Evolutionary conservation across 2,113 vertebrate species (phyloP), one percentile per base, ranked within the genome.

Genomic region (Glaucomys volans): DNA sequence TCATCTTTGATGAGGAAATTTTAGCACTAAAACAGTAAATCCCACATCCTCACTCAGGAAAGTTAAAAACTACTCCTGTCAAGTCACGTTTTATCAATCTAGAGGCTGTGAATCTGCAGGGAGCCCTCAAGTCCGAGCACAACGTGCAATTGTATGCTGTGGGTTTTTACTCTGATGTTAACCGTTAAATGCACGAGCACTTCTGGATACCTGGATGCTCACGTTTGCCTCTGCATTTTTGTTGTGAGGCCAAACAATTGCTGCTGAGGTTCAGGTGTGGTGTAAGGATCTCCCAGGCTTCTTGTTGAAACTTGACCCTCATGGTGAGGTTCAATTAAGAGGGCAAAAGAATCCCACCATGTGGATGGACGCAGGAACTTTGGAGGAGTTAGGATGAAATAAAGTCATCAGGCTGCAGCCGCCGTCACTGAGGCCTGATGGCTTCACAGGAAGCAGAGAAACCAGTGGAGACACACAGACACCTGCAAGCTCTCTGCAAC

Each of bases 111-210:
- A 59, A 62, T 32, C 35, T 22, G 24, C 6, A 4, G 32, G 28
- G 26, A 44, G 12, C 7, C 28, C 13, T 57, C 44, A 40, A 47
- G 5, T 50, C 11, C 17, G 28, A 4, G 42, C 18, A 30, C 16
- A 26, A 35, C 0, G 4, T 9, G 2, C 8, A 4, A 52, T 42
- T 40, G 69, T n/a, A 30, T 12, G 3, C 12, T 24, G n/a, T 35
- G 35, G 44, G 7, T 32, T 52, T 72, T 66, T 52, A 37, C 79
- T 26, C 66, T 42, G 69, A 62, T 28, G 13, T 22, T 54, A 59
- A 47, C 8, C 14, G 32, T 37, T 28, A 71, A 76, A 75, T 64
- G 6, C 18, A n/a, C 2, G 13, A 81, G 26, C 28, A n/a, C 37
- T 12, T 47, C 76, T 69, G 42, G 84, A 47, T 30, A 0, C 47